Evolutionary conservation across 2,797 vertebrate genomes (phyloP), one percentile per base, ranked within the genome.

Genomic region (Sciurus carolinensis): DNA sequence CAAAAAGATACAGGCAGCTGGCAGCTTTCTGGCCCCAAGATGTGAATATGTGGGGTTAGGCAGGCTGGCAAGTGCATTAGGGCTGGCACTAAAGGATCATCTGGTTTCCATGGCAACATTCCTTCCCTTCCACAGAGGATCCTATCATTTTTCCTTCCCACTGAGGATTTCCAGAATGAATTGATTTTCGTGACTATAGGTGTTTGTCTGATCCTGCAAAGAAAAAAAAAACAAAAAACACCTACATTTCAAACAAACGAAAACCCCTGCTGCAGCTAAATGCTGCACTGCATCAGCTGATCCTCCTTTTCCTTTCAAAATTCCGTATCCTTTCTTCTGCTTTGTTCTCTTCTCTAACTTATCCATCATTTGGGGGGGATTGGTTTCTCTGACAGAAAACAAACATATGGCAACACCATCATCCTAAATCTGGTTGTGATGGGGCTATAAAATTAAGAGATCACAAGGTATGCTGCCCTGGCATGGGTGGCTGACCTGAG

Each of bases 51-150:
- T 39, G 86, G 71, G 36, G 83, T 92, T 59, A 91, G 89, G 80
- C 91, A 89, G 91, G 67, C 90, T 57, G 64, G 42, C 80, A 96
- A 97, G 54, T 77, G 57, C 44, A 85, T 10, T 28, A 50, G 42
- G 52, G 36, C 85, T 96, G 59, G 52, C 22, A 47, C 11, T 64
- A 76, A 93, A 95, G 64, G 93, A 85, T 92, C 75, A 47, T 90
- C 72, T 86, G 72, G 97, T 97, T 97, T 96, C 97, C 93, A 97
- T 96, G 88, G 97, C 92, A 97, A 98, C 96, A n/a, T 59, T 75
- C 66, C 44, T 95, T 87, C 67, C 52, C 79, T 96, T 96, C 85
- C 73, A 44, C 0, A 7, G 64, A 93, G 71, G 54, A 92, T n/a
- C 77, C 77, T 83, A 17, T 91, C 92, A 69, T 93, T 30, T 84